Conservation (phyloP, 2,888 invertebrate genomes). For the Eupithecia exiguata region DNA sequence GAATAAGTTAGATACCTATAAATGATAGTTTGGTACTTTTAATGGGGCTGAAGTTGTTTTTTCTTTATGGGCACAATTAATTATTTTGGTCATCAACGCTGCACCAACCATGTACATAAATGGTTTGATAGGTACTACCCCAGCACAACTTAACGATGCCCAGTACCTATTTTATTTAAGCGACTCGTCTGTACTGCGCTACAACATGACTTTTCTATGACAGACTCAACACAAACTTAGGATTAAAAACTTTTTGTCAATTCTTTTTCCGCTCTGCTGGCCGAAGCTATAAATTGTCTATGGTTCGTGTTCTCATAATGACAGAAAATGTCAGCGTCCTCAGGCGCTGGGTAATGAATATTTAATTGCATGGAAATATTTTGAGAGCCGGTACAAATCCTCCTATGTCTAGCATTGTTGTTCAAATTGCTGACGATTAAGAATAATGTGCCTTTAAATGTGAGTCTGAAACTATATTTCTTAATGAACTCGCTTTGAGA, state of each 20-base stretch:
- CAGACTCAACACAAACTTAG: background rate
- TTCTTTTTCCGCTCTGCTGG: conserved; percentile 42
- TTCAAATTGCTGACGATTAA: conserved; percentile 64
- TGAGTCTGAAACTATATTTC: background rate
- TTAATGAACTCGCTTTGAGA: background rate
- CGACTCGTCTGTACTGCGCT: background rate
- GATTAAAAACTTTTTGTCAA: conserved; percentile 16
- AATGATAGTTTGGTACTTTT: background rate
- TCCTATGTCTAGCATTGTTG: conserved; percentile 57
- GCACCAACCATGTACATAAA: background rate
- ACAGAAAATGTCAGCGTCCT: conserved; percentile 67
- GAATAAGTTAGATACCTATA: background rate
- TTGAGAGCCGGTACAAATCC: conserved; percentile 51
- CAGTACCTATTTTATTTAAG: background rate
- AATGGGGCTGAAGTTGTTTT: background rate
- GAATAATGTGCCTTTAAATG: conserved; percentile 39
- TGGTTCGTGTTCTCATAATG: conserved; percentile 66
- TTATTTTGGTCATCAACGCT: background rate
- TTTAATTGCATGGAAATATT: conserved; percentile 78
- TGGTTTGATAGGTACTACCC: background rate
- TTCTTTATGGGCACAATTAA: background rate
- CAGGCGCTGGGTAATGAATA: conserved; percentile 73
- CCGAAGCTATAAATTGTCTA: conserved; percentile 31
- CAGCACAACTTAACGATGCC: background rate
- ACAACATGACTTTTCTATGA: conserved; percentile 1